Conservation (phyloP, 2,113 vertebrate genomes). For the Trogon surrucura region DNA sequence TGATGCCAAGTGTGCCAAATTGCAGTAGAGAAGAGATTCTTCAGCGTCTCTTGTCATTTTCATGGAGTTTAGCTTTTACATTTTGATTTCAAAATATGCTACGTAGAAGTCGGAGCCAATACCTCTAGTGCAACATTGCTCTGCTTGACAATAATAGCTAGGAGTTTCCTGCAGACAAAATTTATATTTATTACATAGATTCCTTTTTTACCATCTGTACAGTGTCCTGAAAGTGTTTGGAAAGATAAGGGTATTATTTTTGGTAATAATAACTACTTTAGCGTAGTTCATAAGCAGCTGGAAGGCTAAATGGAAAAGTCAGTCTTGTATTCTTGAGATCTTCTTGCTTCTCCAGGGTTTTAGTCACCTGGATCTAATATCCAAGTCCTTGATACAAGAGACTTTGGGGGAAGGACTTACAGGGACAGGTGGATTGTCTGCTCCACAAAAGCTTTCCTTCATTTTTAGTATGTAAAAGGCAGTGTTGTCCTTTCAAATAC, state of each 20-base stretch:
- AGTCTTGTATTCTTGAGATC: not conserved
- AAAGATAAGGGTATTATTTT: not conserved
- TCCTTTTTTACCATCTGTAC: not conserved
- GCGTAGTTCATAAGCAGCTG: not conserved
- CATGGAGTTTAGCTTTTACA: not conserved
- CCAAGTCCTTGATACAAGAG: not conserved
- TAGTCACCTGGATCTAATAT: not conserved
- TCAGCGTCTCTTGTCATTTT: not conserved
- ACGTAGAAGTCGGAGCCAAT: not conserved
- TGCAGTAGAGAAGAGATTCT: not conserved
- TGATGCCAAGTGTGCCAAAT: not conserved
- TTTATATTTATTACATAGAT: not conserved
- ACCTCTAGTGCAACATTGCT: not conserved
- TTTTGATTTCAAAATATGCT: not conserved
- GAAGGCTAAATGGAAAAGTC: not conserved
- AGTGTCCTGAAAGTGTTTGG: not conserved
- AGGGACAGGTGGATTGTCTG: not conserved
- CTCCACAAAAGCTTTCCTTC: not conserved
- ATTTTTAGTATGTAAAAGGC: not conserved
- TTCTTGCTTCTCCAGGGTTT: not conserved
- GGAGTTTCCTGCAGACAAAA: not conserved
- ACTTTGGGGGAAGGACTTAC: not conserved
- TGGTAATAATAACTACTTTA: not conserved
- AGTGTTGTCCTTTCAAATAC: conserved; percentile 24
- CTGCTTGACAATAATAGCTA: not conserved